These are phyloP conservation scores for Euplagia quadripunctaria DNA, from an alignment of 2,888 invertebrate genomes.

Conservation along the genomic window DNA sequence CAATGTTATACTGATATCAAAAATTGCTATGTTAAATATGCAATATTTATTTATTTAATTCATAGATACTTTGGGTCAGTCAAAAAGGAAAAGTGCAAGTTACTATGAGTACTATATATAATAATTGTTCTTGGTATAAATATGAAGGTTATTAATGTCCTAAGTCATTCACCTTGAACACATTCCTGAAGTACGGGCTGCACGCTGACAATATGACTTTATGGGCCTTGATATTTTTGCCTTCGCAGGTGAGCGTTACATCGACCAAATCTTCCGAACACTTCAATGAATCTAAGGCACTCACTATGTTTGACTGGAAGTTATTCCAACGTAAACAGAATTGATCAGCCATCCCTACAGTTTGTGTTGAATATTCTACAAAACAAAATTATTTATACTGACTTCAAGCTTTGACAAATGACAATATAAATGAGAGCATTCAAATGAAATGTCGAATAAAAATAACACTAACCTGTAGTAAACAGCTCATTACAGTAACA, in stretches of 20 bases:
- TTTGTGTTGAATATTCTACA: constrained; percentile 66
- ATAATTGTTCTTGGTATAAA: constrained; percentile 63
- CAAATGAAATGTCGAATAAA: constrained; percentile 23
- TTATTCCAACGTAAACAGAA: constrained; percentile 93
- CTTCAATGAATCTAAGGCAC: constrained; percentile 90
- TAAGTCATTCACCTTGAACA: constrained; percentile 90
- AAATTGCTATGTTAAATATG: not conserved
- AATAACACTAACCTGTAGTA: constrained; percentile 57
- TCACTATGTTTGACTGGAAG: constrained; percentile 90
- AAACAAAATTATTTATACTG: constrained; percentile 62
- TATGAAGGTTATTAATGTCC: constrained; percentile 82
- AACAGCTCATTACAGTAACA: constrained; percentile 62
- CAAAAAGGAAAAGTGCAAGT: constrained; percentile 38
- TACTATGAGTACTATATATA: constrained; percentile 40
- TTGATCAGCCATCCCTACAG: constrained; percentile 88
- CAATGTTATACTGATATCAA: not conserved
- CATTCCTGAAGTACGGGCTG: constrained; percentile 92
- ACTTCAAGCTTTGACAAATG: constrained; percentile 62
- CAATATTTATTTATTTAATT: not conserved
- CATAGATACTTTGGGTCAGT: constrained; percentile 35
- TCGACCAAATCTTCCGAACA: constrained; percentile 91
- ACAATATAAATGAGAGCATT: constrained; percentile 49
- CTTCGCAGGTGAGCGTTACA: constrained; percentile 91
- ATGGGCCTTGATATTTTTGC: constrained; percentile 91
- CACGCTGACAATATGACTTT: constrained; percentile 92